A percentile compares a stretch with the other conserved stretches of the same genome.
phyloP scores from a whole-genome alignment of 2,113 vertebrate species.

The Scomber scombrus region DNA sequence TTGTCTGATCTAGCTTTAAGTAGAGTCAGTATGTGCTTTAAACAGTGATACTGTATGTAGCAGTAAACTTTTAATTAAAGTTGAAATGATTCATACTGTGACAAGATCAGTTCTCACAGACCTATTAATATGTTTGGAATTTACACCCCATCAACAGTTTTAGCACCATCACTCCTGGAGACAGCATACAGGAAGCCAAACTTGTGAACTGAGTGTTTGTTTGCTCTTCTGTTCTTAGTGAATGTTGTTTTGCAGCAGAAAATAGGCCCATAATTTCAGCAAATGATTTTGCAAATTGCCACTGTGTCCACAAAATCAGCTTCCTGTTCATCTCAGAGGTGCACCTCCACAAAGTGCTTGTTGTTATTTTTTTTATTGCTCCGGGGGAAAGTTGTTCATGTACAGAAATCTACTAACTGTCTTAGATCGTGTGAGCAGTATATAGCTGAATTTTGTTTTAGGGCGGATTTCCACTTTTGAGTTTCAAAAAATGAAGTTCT shows the following conservation, averaged over 20 bases:
- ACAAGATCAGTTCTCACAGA: neutral
- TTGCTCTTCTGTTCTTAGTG: conserved; percentile 25
- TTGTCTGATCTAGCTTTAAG: too few species aligned
- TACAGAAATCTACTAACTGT: conserved; percentile 49
- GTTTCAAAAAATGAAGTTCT: conserved; percentile 38
- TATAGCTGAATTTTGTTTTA: conserved; percentile 55
- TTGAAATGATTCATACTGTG: too few species aligned
- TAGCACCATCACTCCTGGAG: neutral
- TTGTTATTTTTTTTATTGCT: conserved; percentile 49
- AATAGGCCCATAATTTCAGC: conserved; percentile 31
- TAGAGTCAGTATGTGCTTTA: neutral
- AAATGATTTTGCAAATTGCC: conserved; percentile 38
- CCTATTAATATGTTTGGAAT: neutral
- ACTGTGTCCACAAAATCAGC: conserved; percentile 29
- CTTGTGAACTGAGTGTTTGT: conserved; percentile 14
- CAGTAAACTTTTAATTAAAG: too few species aligned
- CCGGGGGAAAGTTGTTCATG: conserved; percentile 31
- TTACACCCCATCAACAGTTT: conserved; percentile 4
- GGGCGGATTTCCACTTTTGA: conserved; percentile 54
- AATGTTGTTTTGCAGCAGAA: conserved; percentile 15
- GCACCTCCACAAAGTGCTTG: conserved; percentile 29
- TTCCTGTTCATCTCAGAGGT: conserved; percentile 24
- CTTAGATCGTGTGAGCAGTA: conserved; percentile 53
- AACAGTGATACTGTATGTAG: too few species aligned
- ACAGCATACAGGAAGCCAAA: neutral